These are phyloP conservation scores for Drosophila ohnishii DNA, from an alignment of 1,140 invertebrate genomes.

Conservation along the genomic window DNA sequence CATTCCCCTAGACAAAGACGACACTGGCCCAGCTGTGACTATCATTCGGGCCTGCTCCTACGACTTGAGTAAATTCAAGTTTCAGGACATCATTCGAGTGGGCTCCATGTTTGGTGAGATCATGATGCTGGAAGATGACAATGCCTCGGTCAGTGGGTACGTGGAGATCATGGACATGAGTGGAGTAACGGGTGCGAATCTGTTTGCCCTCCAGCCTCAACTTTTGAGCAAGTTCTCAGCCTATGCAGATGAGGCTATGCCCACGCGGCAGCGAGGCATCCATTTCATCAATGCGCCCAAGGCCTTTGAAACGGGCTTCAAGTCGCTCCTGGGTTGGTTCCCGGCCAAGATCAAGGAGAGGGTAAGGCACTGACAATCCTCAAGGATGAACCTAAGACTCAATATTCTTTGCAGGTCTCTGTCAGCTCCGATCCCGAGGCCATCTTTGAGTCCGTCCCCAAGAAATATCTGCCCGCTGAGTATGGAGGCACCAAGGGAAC, in stretches of 20 bases:
- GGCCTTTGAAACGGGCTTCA: slow-evolving; percentile 84
- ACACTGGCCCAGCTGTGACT: slow-evolving; percentile 82
- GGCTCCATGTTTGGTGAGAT: slow-evolving; percentile 82
- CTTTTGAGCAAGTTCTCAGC: slow-evolving; percentile 84
- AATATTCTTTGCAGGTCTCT: slow-evolving; percentile 48
- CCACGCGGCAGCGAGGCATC: slow-evolving; percentile 84
- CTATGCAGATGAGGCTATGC: slow-evolving; percentile 84
- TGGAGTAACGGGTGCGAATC: slow-evolving; percentile 82
- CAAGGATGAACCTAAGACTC: background rate
- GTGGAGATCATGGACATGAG: slow-evolving; percentile 84
- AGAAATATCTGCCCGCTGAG: slow-evolving; percentile 84
- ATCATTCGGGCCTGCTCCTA: slow-evolving; percentile 81
- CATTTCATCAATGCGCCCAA: slow-evolving; percentile 84
- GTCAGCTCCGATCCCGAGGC: slow-evolving; percentile 76
- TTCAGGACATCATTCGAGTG: slow-evolving; percentile 75
- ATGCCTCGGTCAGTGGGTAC: slow-evolving; percentile 75
- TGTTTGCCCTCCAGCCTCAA: slow-evolving; percentile 84
- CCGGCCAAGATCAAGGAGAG: slow-evolving; percentile 69
- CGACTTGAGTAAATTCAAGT: slow-evolving; percentile 72
- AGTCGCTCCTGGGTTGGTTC: slow-evolving; percentile 83
- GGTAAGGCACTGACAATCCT: slow-evolving; percentile 21
- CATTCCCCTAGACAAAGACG: slow-evolving; percentile 63
- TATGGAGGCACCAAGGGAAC: slow-evolving; percentile 85
- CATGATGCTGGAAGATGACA: slow-evolving; percentile 82
- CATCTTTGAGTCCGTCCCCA: slow-evolving; percentile 83